Base-by-base conservation (phyloP, 2,113 vertebrate species). In the Dipodomys spectabilis region DNA sequence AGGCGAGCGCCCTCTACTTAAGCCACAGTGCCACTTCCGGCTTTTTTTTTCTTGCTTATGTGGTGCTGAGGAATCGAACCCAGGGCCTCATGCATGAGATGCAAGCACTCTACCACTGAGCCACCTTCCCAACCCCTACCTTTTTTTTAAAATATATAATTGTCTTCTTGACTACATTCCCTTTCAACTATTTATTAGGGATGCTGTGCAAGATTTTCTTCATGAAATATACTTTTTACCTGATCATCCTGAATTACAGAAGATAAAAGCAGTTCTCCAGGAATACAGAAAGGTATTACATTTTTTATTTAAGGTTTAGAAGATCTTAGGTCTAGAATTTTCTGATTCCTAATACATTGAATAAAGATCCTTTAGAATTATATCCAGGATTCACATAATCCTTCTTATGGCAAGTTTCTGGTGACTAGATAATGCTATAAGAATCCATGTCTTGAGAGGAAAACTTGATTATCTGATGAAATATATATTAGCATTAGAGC, bases 191-290 rank as follows among this genome's bases (percentile, higher is more conserved):
- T 96, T 94, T 65, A 2, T 95, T 97, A 99, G 99, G 97, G 98
- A 99, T 96, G 99, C 98, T 95, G 99, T 99, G 13, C 98, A 98
- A 89, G 99, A 99, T 95, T 99, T 99, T 95, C 99, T 99, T 82
- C 99, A 99, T 98, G 99, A 99, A 98, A 99, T 99, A 97, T 99
- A 99, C 97, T 99, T 99, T 96, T 98, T 99, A 32, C 99, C 99
- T 69, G 99, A 99, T 94, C 99, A 99, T 96, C 98, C 98, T 15
- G 99, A 99, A 93, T 98, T 99, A 53, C 98, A 98, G 97, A 98
- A 99, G 95, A 99, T 99, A 96, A 99, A 99, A 95, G 97, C 98
- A 1, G 98, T 99, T 89, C 98, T 99, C 95, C 99, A 99, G 93
- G 98, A 99, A 97, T 99, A 99, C 95, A 99, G 99, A 97, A 99